These are phyloP conservation scores for Palythoa grandis DNA, from an alignment of 92 coral and sea anemone genomes.

Conservation along the genomic window DNA sequence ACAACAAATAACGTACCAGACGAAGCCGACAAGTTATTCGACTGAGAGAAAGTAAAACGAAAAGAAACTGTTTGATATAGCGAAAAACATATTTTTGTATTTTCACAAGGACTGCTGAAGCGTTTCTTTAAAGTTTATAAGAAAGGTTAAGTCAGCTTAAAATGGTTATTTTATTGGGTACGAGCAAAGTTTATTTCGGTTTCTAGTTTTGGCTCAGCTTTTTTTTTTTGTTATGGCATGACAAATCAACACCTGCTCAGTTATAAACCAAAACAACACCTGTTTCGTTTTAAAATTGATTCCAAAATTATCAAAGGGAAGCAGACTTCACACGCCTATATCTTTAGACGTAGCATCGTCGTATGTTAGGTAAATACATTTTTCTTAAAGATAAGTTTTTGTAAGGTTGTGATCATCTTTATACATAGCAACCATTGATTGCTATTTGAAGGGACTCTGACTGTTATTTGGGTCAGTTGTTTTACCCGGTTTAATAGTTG, in stretches of 20 bases:
- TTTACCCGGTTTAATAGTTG: too few species aligned
- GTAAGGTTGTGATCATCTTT: too few species aligned
- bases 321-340: too few species aligned
- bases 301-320: too few species aligned
- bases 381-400: too few species aligned
- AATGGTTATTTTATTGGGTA: neutral
- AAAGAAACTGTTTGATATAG: neutral
- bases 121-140: neutral
- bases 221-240: slow-evolving; percentile 1
- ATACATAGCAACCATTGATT: too few species aligned
- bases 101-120: neutral
- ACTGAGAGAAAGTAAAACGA: neutral
- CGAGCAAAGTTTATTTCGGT: neutral
- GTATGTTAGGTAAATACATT: too few species aligned
- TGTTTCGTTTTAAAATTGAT: neutral
- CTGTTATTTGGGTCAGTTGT: too few species aligned
- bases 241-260: slow-evolving; percentile 6
- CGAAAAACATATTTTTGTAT: neutral
- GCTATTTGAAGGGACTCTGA: too few species aligned
- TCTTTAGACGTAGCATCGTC: too few species aligned
- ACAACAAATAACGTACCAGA: neutral
- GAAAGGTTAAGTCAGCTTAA: neutral
- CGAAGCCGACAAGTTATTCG: neutral
- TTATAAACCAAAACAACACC: slow-evolving; percentile 7
- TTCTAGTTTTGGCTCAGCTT: neutral